phyloP scores from a whole-genome alignment of 2,797 vertebrate species.

The Liparis tanakae region DNA sequence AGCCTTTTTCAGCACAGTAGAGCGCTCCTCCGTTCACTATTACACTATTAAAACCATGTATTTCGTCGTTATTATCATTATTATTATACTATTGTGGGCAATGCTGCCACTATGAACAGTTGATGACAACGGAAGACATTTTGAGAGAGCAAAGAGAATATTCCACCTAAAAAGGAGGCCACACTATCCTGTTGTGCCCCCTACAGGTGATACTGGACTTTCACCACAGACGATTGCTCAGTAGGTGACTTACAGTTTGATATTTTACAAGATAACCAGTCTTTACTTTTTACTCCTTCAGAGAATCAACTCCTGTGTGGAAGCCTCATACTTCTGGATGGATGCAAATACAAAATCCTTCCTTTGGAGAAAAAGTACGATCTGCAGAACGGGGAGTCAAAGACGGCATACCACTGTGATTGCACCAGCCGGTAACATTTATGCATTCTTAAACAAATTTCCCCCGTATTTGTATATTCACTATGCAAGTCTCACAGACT shows the following conservation, averaged over 20 bases:
- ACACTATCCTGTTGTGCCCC: not conserved
- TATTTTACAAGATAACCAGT: not conserved
- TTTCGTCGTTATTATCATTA: not conserved
- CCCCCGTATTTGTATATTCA: slow-evolving; percentile 3
- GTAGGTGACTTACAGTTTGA: not conserved
- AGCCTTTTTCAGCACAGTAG: not conserved
- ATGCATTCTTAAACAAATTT: not conserved
- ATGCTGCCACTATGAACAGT: not conserved
- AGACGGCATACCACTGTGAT: slow-evolving; percentile 84
- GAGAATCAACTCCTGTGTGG: slow-evolving; percentile 67
- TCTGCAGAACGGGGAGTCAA: slow-evolving; percentile 75
- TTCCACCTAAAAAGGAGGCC: not conserved
- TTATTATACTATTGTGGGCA: not conserved
- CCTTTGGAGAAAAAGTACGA: slow-evolving; percentile 81
- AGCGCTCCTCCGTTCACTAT: not conserved
- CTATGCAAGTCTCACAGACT: not conserved
- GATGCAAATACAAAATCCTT: slow-evolving; percentile 80
- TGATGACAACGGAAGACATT: not conserved
- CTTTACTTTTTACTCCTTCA: slow-evolving; percentile 51
- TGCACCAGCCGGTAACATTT: slow-evolving; percentile 83
- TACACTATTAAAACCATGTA: not conserved
- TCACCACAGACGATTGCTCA: slow-evolving; percentile 9
- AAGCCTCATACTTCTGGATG: slow-evolving; percentile 79
- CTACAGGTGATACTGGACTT: slow-evolving; percentile 14
- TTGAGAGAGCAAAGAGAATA: slow-evolving; percentile 3